Percentiles rank a stretch among this genome's conserved stretches.
Evolutionary conservation across 2,888 invertebrate genomes (phyloP).

Genomic region (Plutella xylostella): DNA sequence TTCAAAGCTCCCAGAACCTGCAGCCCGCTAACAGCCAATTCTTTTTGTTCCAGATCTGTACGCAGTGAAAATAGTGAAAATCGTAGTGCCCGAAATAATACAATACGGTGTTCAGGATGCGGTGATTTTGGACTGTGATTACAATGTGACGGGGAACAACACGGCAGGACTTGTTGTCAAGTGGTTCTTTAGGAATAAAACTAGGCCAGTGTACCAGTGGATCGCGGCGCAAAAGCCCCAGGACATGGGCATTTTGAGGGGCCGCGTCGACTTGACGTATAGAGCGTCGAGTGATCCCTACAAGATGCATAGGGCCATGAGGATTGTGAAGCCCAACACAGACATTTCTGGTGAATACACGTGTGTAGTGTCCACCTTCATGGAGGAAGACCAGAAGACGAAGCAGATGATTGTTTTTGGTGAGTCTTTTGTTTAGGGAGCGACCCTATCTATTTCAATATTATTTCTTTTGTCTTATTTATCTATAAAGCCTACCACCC

Average conservation of each 20-base stretch:
- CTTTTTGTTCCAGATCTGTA: conserved; percentile 62
- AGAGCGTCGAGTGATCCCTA: conserved; percentile 74
- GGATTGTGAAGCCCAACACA: conserved; percentile 77
- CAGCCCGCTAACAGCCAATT: too few relatives aligned
- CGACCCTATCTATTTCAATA: too few relatives aligned
- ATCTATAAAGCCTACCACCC: too few relatives aligned
- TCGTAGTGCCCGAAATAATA: conserved; percentile 73
- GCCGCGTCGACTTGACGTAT: conserved; percentile 73
- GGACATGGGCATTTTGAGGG: conserved; percentile 69
- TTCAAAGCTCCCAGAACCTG: too few relatives aligned
- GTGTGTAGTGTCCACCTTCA: conserved; percentile 78
- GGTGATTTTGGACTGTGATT: conserved; percentile 81
- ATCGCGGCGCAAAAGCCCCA: conserved; percentile 76
- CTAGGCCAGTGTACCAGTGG: conserved; percentile 82
- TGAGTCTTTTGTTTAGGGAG: conserved; percentile 46
- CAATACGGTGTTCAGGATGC: conserved; percentile 72
- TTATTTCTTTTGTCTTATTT: too few relatives aligned
- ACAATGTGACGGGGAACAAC: conserved; percentile 69
- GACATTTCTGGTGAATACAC: conserved; percentile 80
- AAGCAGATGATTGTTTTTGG: conserved; percentile 77
- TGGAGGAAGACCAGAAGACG: conserved; percentile 75
- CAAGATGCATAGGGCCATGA: conserved; percentile 78
- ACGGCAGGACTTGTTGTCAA: conserved; percentile 79
- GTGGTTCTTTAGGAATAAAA: conserved; percentile 79
- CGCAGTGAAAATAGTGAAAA: conserved; percentile 72